A percentile compares a stretch with the other conserved stretches of the same genome.
Conservation (phyloP, 2,888 invertebrate species). For the Gibbula magus region DNA sequence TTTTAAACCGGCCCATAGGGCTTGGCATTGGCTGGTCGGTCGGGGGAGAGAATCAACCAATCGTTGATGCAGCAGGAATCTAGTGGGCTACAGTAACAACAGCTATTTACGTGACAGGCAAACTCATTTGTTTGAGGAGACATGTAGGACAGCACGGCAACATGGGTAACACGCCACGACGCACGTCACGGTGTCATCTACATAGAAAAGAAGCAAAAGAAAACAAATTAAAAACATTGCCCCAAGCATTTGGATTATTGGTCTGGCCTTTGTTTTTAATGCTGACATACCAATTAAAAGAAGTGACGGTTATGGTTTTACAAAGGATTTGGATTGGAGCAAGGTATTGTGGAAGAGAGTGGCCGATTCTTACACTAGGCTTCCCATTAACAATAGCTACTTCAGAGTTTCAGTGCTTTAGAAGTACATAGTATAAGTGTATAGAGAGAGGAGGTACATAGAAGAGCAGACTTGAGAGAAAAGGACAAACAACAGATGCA, state of each 20-base stretch:
- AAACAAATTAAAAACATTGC: constrained; percentile 34
- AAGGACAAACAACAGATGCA: too few species aligned
- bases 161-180: constrained; percentile 50
- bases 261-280: constrained; percentile 29
- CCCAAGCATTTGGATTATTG: constrained; percentile 8
- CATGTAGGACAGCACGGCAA: constrained; percentile 54
- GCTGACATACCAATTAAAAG: neutral
- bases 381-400: too few species aligned
- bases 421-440: too few species aligned
- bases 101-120: constrained; percentile 23
- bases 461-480: too few species aligned
- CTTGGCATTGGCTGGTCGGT: neutral
- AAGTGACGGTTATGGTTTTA: constrained; percentile 13
- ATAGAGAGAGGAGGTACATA: too few species aligned
- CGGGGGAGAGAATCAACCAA: constrained; percentile 17
- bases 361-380: neutral
- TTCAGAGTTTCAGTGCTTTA: too few species aligned
- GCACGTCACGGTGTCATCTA: constrained; percentile 55
- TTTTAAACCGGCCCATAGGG: neutral
- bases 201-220: constrained; percentile 52
- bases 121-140: constrained; percentile 34
- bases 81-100: constrained; percentile 16
- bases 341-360: neutral
- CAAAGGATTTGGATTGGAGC: neutral
- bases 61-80: constrained; percentile 6